Evolutionary conservation across 2,888 invertebrate genomes (phyloP).

Genomic region (Diarsia mendica): DNA sequence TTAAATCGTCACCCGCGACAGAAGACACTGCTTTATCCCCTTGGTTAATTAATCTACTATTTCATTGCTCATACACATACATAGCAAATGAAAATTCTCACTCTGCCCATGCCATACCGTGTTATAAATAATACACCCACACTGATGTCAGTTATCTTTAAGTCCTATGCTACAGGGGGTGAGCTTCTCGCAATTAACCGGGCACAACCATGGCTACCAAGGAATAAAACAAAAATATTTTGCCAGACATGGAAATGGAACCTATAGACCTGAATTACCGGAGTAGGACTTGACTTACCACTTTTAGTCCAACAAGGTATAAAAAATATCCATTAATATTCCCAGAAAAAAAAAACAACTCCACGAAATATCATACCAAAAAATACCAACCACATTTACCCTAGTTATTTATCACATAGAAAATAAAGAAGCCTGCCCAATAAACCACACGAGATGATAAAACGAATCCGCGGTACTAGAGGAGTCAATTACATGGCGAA

Average conservation of each 20-base stretch:
- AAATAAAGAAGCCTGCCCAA: slow-evolving; percentile 40
- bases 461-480: slow-evolving; percentile 46
- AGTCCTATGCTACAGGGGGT: no score
- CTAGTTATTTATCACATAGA: slow-evolving; percentile 25
- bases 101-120: no score
- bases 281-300: no score
- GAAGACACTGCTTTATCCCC: no score
- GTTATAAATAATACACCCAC: no score
- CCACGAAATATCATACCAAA: not conserved
- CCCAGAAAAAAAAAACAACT: not conserved
- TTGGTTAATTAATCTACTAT: no score
- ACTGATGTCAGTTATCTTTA: no score
- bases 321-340: not conserved
- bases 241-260: not conserved
- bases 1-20: no score
- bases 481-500: slow-evolving; percentile 62
- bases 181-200: not conserved
- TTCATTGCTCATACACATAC: not conserved
- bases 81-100: not conserved
- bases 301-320: not conserved
- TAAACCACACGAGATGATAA: slow-evolving; percentile 55
- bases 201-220: no score
- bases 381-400: slow-evolving; percentile 12
- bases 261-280: not conserved
- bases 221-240: not conserved